Evolutionary conservation across 2,888 invertebrate species (phyloP).

Genomic region (Cataglyphis altisquamis): DNA sequence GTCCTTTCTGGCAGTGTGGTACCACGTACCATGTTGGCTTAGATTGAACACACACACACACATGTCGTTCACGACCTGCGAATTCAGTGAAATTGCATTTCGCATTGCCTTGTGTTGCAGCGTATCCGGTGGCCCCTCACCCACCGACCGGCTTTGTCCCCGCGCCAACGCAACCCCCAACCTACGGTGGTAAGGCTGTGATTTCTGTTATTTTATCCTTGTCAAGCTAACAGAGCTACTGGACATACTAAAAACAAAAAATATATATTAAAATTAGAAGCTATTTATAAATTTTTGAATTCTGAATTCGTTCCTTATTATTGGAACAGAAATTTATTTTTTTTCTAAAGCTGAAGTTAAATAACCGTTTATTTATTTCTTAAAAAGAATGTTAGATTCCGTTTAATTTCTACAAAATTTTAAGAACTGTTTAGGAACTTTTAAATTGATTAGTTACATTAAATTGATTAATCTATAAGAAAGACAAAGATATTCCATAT

Average conservation of each 20-base stretch:
- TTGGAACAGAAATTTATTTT: not conserved
- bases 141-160: conserved; percentile 85
- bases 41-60: conserved; percentile 70
- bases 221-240: not conserved
- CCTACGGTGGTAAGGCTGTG: conserved; percentile 81
- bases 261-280: not conserved
- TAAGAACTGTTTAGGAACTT: not conserved
- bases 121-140: conserved; percentile 85
- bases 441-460: not conserved
- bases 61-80: conserved; percentile 60
- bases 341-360: not conserved
- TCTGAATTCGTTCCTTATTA: not conserved
- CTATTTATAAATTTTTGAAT: not conserved
- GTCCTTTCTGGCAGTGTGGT: conserved; percentile 83
- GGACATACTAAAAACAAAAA: not conserved
- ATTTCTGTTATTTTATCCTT: not conserved
- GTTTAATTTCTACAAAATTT: not conserved
- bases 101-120: conserved; percentile 84
- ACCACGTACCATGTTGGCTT: conserved; percentile 83
- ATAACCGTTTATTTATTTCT: not conserved
- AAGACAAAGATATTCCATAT: not conserved
- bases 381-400: not conserved
- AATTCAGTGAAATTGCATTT: conserved; percentile 73
- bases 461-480: not conserved
- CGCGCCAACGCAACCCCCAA: conserved; percentile 84